Conservation (phyloP, 2,797 vertebrate species). For the Lagorchestes hirsutus region DNA sequence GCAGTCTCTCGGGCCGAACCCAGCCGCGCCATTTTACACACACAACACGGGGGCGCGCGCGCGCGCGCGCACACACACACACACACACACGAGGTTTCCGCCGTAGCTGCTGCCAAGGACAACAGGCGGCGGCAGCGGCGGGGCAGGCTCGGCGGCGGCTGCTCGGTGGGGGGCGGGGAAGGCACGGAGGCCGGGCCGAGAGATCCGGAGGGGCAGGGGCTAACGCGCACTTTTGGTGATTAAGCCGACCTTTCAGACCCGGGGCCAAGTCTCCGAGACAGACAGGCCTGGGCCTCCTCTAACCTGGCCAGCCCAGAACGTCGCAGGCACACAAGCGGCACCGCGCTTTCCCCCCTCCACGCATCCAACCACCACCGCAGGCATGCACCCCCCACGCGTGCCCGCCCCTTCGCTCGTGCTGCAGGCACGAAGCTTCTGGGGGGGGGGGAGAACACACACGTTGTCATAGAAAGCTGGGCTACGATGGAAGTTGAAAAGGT, state of each 20-base stretch:
- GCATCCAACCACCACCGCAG: not conserved
- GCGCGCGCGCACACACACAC: slow-evolving; percentile 3
- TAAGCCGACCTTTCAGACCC: slow-evolving; percentile 45
- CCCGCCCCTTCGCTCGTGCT: not conserved
- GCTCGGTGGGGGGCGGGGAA: slow-evolving; percentile 15
- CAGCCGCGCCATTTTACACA: slow-evolving; percentile 81
- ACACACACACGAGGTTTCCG: slow-evolving; percentile 72
- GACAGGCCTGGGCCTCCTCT: slow-evolving; percentile 49
- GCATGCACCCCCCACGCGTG: not conserved
- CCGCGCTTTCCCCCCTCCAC: not conserved
- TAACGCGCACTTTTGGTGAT: slow-evolving; percentile 74
- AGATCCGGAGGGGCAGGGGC: slow-evolving; percentile 9
- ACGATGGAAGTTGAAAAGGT: not conserved
- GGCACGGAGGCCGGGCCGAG: not conserved
- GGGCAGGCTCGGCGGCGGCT: slow-evolving; percentile 63
- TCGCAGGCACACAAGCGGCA: not conserved
- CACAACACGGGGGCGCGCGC: not conserved
- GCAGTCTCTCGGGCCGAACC: not conserved
- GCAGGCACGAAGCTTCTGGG: not conserved
- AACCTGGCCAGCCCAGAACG: not conserved
- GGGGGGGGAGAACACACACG: not conserved
- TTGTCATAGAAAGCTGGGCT: not conserved
- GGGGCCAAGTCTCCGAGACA: slow-evolving; percentile 29
- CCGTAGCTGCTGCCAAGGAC: slow-evolving; percentile 67
- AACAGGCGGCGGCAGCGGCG: slow-evolving; percentile 72